Evolutionary conservation across 2,888 invertebrate species (phyloP), one percentile per base, ranked within the genome.

Genomic region (Scrobipalpa costella): DNA sequence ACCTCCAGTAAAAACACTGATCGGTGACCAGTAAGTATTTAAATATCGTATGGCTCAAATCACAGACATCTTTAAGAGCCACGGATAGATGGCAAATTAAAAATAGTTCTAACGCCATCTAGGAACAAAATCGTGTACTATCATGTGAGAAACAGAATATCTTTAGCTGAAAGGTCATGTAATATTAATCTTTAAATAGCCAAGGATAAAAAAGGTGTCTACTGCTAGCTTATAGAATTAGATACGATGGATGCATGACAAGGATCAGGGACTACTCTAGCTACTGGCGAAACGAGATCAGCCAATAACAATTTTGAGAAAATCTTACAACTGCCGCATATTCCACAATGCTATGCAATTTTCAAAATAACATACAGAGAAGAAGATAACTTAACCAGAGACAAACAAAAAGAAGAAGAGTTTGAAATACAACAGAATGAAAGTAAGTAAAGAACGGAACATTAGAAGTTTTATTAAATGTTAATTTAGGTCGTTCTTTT

Each of bases 401-500:
- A 74, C 69, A 74, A 75, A 71, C 69, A 67, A 77, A 78, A 78
- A 75, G 70, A 82, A 79, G 75, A 75, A 76, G 80, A 68, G 61
- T 68, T 67, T 63, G 70, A 70, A 66, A 64, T 62, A 71, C 67
- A 61, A 71, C 74, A 77, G 68, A 63, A 72, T 73, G 70, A 71
- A 63, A 76, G 79, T 80, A 79, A 81, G 76, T 77, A 78, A 76
- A 73, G 76, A 84, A 83, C 77, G 74, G 73, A 83, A 84, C 75
- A 77, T 81, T 71, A 85, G 85, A 88, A 89, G 81, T 90, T 90
- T 90, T 89, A 83, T 83, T 73, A 78, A 88, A 84, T 88, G 83
- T 85, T 86, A 90, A 86, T 91, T 90, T 90, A 90, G 80, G 78
- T 92, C 92, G 81, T 86, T 82, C 83, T 84, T 88, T 92, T 90